These are phyloP conservation scores for Epistrophella euchroma DNA, from an alignment of 2,888 invertebrate genomes.

Conservation along the genomic window DNA sequence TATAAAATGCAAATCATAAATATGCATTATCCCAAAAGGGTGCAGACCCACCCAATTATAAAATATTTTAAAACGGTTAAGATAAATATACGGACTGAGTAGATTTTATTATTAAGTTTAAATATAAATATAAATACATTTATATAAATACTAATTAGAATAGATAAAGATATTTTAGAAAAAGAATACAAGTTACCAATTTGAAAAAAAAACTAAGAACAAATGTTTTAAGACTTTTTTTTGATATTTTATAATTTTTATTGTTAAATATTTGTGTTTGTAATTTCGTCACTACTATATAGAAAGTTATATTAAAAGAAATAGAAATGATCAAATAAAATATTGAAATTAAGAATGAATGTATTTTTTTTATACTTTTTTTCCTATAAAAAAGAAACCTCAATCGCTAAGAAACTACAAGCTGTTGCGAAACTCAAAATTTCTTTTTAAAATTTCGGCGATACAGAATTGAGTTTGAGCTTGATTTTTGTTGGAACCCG, in stretches of 20 bases:
- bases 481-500: too few species aligned
- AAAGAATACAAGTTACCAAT: slow-evolving; percentile 4
- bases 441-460: too few species aligned
- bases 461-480: too few species aligned
- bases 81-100: slow-evolving; percentile 73
- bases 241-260: slow-evolving; percentile 15
- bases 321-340: slow-evolving; percentile 13
- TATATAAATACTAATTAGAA: slow-evolving; percentile 14
- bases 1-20: slow-evolving; percentile 5
- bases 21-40: slow-evolving; percentile 47
- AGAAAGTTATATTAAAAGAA: slow-evolving; percentile 1
- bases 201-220: slow-evolving; percentile 31
- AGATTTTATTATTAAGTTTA: slow-evolving; percentile 66
- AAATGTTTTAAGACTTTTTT: slow-evolving; percentile 65
- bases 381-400: too few species aligned
- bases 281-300: slow-evolving; percentile 26
- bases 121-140: slow-evolving; percentile 21
- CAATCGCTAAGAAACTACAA: too few species aligned
- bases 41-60: slow-evolving; percentile 44
- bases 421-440: too few species aligned
- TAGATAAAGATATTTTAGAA: slow-evolving; percentile 34
- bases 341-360: neutral
- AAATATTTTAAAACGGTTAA: slow-evolving; percentile 57
- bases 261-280: slow-evolving; percentile 34
- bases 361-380: neutral